A percentile compares a stretch with the other conserved stretches of the same genome.
phyloP scores from a whole-genome alignment of 2,797 vertebrate species.

The Chiloscyllium punctatum region DNA sequence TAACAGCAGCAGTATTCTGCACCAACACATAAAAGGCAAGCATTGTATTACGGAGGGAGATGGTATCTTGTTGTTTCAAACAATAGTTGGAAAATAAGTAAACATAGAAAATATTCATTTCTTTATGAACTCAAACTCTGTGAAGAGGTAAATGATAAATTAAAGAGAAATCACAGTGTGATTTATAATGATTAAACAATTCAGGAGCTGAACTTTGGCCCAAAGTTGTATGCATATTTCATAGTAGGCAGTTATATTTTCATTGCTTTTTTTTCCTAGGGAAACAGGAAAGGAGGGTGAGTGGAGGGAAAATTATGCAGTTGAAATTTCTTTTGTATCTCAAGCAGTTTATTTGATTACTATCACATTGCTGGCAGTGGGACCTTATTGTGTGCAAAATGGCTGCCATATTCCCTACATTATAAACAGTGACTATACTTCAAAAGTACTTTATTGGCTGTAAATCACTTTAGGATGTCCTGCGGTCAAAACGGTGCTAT shows the following conservation, averaged over 20 bases:
- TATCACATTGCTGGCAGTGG: neutral
- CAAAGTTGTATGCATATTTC: constrained; percentile 23
- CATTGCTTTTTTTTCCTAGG: neutral
- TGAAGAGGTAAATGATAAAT: neutral
- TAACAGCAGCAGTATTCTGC: neutral
- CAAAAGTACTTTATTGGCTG: neutral
- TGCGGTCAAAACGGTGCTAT: neutral
- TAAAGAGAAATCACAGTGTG: neutral
- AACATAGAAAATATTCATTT: neutral
- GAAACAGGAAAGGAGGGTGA: neutral
- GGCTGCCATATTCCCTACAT: neutral
- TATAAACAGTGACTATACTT: neutral
- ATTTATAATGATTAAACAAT: neutral
- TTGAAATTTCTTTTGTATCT: neutral
- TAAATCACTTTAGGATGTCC: neutral
- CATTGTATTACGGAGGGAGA: neutral
- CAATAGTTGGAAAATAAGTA: neutral
- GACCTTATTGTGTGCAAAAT: neutral
- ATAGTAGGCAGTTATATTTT: neutral
- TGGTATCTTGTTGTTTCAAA: constrained; percentile 16
- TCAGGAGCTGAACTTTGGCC: constrained; percentile 29
- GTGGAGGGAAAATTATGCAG: neutral
- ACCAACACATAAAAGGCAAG: neutral
- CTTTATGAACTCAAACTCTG: neutral
- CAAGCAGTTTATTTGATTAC: neutral